A percentile compares a stretch with the other conserved stretches of the same genome.
phyloP scores from a whole-genome alignment of 1,140 invertebrate species.

The Cylas formicarius region DNA sequence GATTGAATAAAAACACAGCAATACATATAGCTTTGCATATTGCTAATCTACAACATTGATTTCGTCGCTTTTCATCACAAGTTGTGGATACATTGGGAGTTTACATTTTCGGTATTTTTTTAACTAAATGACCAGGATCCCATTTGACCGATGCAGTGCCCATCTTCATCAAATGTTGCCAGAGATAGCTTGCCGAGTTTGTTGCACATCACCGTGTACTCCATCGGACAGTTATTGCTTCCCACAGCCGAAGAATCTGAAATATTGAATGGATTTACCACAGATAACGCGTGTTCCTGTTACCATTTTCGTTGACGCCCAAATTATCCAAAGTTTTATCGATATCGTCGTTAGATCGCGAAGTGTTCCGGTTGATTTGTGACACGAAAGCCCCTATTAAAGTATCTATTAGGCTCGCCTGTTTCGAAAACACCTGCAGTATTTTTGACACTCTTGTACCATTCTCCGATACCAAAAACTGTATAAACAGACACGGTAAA shows the following conservation, averaged over 20 bases:
- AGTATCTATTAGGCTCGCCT: constrained; percentile 88
- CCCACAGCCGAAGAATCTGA: background rate
- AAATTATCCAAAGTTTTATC: constrained; percentile 41
- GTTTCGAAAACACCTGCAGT: constrained; percentile 78
- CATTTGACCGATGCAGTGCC: constrained; percentile 66
- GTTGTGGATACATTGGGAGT: too few relatives aligned
- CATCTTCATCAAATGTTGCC: constrained; percentile 82
- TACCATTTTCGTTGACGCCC: constrained; percentile 30
- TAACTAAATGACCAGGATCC: constrained; percentile 65
- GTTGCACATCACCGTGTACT: constrained; percentile 58
- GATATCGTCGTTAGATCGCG: constrained; percentile 40
- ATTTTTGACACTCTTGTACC: constrained; percentile 79
- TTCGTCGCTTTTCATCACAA: too few relatives aligned
- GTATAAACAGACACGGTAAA: constrained; percentile 80
- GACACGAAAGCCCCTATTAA: constrained; percentile 80
- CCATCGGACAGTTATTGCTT: constrained; percentile 28
- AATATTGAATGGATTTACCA: background rate
- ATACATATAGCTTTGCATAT: too few relatives aligned
- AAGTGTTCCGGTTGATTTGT: constrained; percentile 52
- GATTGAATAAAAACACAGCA: too few relatives aligned
- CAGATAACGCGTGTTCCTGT: background rate
- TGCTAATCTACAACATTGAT: too few relatives aligned
- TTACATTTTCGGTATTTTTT: constrained; percentile 38
- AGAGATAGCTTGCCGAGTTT: constrained; percentile 79
- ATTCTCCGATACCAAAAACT: constrained; percentile 81